These are phyloP conservation scores for Ceratoteleas bidentatus DNA, from an alignment of 1,140 invertebrate species.

Conservation along the genomic window DNA sequence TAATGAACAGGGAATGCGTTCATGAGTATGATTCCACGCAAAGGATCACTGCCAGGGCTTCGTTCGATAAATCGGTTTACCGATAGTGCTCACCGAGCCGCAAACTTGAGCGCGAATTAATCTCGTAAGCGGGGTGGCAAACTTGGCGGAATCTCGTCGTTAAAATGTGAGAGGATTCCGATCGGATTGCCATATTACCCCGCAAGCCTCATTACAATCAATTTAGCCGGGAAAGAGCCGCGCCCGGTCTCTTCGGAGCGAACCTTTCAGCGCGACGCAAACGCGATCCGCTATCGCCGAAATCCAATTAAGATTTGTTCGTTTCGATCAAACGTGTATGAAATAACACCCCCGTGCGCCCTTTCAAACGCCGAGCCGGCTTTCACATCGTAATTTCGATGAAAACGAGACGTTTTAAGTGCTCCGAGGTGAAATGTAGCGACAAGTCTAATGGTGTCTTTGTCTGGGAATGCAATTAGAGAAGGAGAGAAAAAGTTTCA, in stretches of 20 bases:
- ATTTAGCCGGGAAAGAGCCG: slow-evolving; percentile 39
- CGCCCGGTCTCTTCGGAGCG: not conserved
- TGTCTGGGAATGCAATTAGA: too few species aligned
- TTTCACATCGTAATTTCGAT: too few species aligned
- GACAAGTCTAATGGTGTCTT: too few species aligned
- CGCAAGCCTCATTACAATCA: slow-evolving; percentile 55
- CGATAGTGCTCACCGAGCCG: slow-evolving; percentile 51
- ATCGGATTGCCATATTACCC: slow-evolving; percentile 50
- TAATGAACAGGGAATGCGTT: slow-evolving; percentile 50
- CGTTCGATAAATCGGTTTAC: slow-evolving; percentile 63
- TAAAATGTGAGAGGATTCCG: slow-evolving; percentile 58
- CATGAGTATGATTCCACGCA: slow-evolving; percentile 41
- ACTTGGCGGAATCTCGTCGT: slow-evolving; percentile 54
- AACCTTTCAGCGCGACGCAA: slow-evolving; percentile 10
- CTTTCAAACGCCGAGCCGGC: too few species aligned
- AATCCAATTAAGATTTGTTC: slow-evolving; percentile 3
- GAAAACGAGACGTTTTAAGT: too few species aligned
- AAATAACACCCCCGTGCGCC: not conserved
- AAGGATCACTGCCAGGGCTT: slow-evolving; percentile 57
- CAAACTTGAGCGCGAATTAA: slow-evolving; percentile 65
- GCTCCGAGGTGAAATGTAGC: too few species aligned
- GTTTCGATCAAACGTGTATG: not conserved
- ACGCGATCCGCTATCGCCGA: slow-evolving; percentile 1
- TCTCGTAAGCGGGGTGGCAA: slow-evolving; percentile 61
- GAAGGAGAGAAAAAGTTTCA: too few species aligned